A percentile compares a stretch with the other conserved stretches of the same genome.
Conservation (phyloP, 2,888 invertebrate species). For the Macrosoma leucophasiata region DNA sequence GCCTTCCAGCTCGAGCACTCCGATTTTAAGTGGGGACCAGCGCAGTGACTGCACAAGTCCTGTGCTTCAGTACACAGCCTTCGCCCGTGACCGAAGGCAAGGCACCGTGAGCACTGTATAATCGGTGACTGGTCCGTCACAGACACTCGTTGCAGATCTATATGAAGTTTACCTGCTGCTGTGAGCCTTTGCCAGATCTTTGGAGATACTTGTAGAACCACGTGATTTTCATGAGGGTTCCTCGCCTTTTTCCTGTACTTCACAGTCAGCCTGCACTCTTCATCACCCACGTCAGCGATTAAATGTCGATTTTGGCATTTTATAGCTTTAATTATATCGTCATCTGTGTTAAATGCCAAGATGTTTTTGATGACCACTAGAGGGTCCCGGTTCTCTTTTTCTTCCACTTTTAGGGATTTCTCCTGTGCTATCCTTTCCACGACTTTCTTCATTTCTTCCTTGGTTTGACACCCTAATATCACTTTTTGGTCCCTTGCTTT, state of each 20-base stretch:
- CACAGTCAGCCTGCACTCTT: slow-evolving; percentile 8
- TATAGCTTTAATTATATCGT: slow-evolving; percentile 11
- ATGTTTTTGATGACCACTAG: slow-evolving; percentile 13
- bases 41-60: slow-evolving; percentile 24
- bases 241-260: slow-evolving; percentile 24
- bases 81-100: slow-evolving; percentile 20
- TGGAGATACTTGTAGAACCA: slow-evolving; percentile 23
- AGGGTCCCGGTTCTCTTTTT: slow-evolving; percentile 10
- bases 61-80: slow-evolving; percentile 16
- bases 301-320: slow-evolving; percentile 16
- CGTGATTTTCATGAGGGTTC: slow-evolving; percentile 23
- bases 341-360: slow-evolving; percentile 14
- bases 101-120: slow-evolving; percentile 23
- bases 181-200: slow-evolving; percentile 9
- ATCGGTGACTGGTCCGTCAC: slow-evolving; percentile 19
- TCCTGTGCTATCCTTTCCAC: slow-evolving; percentile 3
- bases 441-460: slow-evolving; percentile 6
- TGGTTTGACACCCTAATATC: slow-evolving; percentile 13
- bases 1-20: slow-evolving; percentile 11
- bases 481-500: slow-evolving; percentile 20
- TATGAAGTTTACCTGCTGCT: slow-evolving; percentile 7
- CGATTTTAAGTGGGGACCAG: slow-evolving; percentile 15
- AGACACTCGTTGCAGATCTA: slow-evolving; percentile 9
- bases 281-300: slow-evolving; percentile 3
- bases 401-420: slow-evolving; percentile 8